A percentile compares a stretch with the other conserved stretches of the same genome.
Conservation (phyloP, 2,888 invertebrate genomes). For the Tethea ocularis region DNA sequence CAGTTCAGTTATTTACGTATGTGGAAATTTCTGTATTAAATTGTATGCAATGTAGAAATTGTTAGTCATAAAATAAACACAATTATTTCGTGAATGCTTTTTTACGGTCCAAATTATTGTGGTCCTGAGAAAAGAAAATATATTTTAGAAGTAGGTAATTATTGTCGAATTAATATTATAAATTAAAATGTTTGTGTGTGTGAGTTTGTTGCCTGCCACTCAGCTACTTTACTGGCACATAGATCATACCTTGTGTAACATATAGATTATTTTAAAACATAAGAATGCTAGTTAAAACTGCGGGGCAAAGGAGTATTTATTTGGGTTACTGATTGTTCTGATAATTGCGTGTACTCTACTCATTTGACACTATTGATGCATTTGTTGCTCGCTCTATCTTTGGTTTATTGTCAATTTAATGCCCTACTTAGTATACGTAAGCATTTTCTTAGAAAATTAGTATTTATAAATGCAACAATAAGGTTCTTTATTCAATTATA, state of each 20-base stretch:
- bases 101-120: background rate
- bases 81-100: background rate
- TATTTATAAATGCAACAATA: background rate
- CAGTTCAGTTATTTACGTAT: slow-evolving; percentile 28
- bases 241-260: too few species aligned
- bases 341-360: background rate
- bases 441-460: background rate
- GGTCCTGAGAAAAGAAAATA: too few species aligned
- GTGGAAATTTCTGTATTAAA: slow-evolving; percentile 18
- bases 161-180: too few species aligned
- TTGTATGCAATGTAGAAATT: slow-evolving; percentile 15
- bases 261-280: too few species aligned
- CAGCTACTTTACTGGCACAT: too few species aligned
- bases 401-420: background rate
- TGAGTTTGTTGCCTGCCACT: too few species aligned
- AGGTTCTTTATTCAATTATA: background rate
- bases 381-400: too few species aligned
- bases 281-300: too few species aligned
- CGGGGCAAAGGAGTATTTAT: too few species aligned
- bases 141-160: too few species aligned
- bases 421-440: background rate
- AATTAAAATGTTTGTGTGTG: too few species aligned
- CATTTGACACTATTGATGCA: background rate
- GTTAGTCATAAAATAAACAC: slow-evolving; percentile 4
- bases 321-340: background rate